These are phyloP conservation scores for Cotesia chilonis DNA, from an alignment of 1,140 invertebrate genomes.

Conservation along the genomic window DNA sequence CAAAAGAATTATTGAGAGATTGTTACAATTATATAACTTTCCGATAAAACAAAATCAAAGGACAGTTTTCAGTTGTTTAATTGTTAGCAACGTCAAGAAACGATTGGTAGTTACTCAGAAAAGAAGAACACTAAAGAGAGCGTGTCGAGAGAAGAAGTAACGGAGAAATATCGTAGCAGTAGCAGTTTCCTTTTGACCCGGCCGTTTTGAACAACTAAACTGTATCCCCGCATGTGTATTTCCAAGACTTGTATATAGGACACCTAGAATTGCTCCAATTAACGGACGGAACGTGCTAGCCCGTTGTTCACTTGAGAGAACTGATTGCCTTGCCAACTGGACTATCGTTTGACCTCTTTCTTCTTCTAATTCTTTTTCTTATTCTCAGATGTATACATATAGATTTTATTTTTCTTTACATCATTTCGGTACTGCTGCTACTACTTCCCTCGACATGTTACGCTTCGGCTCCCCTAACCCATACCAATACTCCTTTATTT, in stretches of 20 bases:
- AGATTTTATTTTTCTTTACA: too few relatives aligned
- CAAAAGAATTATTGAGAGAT: too few relatives aligned
- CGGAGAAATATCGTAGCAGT: not conserved
- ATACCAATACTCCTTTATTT: too few relatives aligned
- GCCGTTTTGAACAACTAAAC: constrained; percentile 27
- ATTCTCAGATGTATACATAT: not conserved
- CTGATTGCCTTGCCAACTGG: constrained; percentile 24
- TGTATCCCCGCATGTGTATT: constrained; percentile 8
- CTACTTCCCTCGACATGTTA: constrained; percentile 1
- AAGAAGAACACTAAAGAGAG: not conserved
- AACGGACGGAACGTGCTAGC: constrained; percentile 31
- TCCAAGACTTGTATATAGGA: not conserved
- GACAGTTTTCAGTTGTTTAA: too few relatives aligned
- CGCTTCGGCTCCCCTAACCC: not conserved
- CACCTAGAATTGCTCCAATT: constrained; percentile 31
- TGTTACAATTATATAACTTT: too few relatives aligned
- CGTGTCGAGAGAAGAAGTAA: not conserved
- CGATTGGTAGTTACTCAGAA: not conserved
- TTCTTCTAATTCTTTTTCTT: constrained; percentile 13
- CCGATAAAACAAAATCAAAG: too few relatives aligned
- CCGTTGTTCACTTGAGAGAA: constrained; percentile 8
- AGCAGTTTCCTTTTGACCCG: not conserved
- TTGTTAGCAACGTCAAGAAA: too few relatives aligned
- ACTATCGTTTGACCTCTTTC: constrained; percentile 15
- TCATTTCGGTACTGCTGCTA: too few relatives aligned